phyloP scores from a whole-genome alignment of 1,140 invertebrate genomes.

The Drosophila parabipectinata region DNA sequence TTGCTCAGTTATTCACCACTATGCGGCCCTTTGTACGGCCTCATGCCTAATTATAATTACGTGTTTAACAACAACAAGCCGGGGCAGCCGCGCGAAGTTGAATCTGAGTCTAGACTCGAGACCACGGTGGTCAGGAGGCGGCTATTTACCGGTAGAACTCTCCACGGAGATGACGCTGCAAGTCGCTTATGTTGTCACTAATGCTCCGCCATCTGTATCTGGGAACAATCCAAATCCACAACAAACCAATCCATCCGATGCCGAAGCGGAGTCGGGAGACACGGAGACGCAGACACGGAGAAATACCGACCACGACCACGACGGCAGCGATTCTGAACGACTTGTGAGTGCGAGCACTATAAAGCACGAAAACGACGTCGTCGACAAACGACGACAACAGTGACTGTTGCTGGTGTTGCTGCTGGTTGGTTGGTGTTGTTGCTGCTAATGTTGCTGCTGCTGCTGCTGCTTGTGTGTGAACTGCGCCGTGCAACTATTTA shows the following conservation, averaged over 20 bases:
- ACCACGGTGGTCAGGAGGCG: background rate
- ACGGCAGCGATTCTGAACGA: conserved; percentile 77
- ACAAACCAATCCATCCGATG: conserved; percentile 44
- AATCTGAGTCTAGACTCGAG: too few species aligned
- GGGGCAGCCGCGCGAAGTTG: background rate
- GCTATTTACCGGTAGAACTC: conserved; percentile 37
- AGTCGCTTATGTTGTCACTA: too few species aligned
- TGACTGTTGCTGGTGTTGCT: conserved; percentile 53
- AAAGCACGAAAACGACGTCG: conserved; percentile 73
- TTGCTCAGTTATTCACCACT: conserved; percentile 32
- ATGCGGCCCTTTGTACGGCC: conserved; percentile 51
- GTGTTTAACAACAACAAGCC: conserved; percentile 12
- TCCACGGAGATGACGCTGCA: background rate
- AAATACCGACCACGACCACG: conserved; percentile 68
- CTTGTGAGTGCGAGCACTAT: conserved; percentile 74
- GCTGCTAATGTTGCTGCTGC: conserved; percentile 22
- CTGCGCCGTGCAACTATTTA: conserved; percentile 84
- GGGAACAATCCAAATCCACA: background rate
- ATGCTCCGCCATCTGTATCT: too few species aligned
- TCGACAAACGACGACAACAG: conserved; percentile 33
- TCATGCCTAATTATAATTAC: conserved; percentile 63
- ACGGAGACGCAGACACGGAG: conserved; percentile 20
- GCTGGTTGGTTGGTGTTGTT: conserved; percentile 25
- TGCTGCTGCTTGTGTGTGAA: conserved; percentile 51
- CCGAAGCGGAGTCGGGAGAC: conserved; percentile 34